phyloP scores from a whole-genome alignment of 2,113 vertebrate genomes.

The Orientallactaga bullata region DNA sequence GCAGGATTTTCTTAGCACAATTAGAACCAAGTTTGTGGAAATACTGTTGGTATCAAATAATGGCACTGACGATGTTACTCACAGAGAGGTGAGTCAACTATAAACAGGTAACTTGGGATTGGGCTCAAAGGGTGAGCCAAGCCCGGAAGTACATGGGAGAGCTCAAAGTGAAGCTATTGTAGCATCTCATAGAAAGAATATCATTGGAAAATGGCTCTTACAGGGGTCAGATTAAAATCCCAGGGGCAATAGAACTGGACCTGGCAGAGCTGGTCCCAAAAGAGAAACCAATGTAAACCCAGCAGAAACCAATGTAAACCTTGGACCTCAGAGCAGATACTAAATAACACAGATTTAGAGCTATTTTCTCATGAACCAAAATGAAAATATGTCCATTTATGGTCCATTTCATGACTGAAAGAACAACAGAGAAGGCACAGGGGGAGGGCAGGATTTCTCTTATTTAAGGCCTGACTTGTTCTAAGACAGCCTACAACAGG shows the following conservation, averaged over 20 bases:
- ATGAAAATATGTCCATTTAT: constrained; percentile 1
- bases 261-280: background rate
- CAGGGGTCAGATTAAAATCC: background rate
- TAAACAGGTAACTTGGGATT: background rate
- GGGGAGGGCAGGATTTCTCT: no score
- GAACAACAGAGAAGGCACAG: background rate
- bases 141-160: background rate
- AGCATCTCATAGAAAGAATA: background rate
- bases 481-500: background rate
- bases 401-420: background rate
- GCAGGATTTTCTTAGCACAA: background rate
- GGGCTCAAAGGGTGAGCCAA: background rate
- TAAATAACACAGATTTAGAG: background rate
- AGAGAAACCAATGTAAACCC: background rate
- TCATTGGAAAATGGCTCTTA: background rate
- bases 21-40: background rate
- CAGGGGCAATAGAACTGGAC: background rate
- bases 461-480: background rate
- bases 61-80: background rate
- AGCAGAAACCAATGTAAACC: background rate
- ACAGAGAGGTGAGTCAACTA: background rate
- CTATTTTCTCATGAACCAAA: background rate
- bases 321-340: background rate
- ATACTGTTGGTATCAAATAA: background rate
- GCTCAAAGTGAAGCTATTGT: background rate